Evolutionary conservation across 2,888 invertebrate genomes (phyloP).

Genomic region (Temnothorax ravouxi): DNA sequence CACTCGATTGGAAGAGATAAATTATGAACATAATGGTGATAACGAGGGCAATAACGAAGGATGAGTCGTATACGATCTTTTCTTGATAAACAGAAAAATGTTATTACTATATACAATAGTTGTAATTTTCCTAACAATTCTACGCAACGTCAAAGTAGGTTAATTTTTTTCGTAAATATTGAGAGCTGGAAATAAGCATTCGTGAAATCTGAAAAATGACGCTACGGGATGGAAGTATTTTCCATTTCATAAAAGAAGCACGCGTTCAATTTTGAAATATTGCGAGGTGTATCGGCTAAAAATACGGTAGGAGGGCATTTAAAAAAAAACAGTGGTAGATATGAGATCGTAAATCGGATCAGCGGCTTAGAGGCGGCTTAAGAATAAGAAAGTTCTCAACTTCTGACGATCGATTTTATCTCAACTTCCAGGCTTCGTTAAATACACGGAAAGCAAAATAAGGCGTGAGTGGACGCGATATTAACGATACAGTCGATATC

Average conservation of each 20-base stretch:
- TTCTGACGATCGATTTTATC: slow-evolving; percentile 47
- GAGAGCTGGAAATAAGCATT: neutral
- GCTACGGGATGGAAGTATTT: neutral
- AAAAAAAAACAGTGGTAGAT: slow-evolving; percentile 45
- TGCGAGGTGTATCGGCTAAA: neutral
- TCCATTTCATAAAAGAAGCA: neutral
- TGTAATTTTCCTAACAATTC: neutral
- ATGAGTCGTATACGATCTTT: neutral
- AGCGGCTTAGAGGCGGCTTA: slow-evolving; percentile 21
- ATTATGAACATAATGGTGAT: slow-evolving; percentile 28
- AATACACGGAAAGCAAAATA: slow-evolving; percentile 22
- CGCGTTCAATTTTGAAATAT: neutral
- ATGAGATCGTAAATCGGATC: slow-evolving; percentile 39
- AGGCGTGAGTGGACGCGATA: slow-evolving; percentile 43
- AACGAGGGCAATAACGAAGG: slow-evolving; percentile 6
- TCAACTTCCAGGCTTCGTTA: slow-evolving; percentile 26
- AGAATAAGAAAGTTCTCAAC: slow-evolving; percentile 36
- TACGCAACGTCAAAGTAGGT: neutral
- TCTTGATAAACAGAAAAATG: neutral
- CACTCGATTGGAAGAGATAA: slow-evolving; percentile 48
- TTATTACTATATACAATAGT: neutral
- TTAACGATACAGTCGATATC: slow-evolving; percentile 57
- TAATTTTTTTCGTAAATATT: neutral
- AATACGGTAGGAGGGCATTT: slow-evolving; percentile 1
- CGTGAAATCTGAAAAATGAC: neutral